Base-by-base conservation (phyloP, 2,888 invertebrate species). In the Lagria hirta region DNA sequence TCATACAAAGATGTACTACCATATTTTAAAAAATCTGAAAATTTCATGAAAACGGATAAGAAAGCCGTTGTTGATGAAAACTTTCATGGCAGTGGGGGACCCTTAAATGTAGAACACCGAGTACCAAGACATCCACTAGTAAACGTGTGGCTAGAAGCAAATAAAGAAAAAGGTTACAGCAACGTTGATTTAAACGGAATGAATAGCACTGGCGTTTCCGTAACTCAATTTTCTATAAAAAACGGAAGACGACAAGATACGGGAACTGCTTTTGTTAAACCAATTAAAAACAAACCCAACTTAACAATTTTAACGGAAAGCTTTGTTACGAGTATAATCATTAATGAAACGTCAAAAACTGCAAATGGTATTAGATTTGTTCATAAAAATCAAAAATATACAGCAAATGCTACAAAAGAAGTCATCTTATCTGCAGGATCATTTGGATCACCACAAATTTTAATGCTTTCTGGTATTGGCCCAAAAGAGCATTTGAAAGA, bases 381-480 rank as follows among this genome's bases (percentile, higher is more conserved):
- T 1, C 82, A 83, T 61, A 72, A 78, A 44, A 76, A 76, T 10
- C 71, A 62, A 59, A 74, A 73, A 51, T 80, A 70, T 43, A 55
- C 63, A 4, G 75, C 75, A 1, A 64, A 70, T 3, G 88, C 86
- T 3, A 75, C 73, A 4, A 85, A 82, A 51, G 90, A 88, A 70
- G 78, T 91, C 1, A 78, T 92, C 32, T 68, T 91, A 10, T 80
- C 84, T 5, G 88, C 88, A 0, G 91, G 92, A 3, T 73, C 85
- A 1, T 81, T 92, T 15, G 86, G 84, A 48, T 86, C 89, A 0
- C 88, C 92, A 0, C 90, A 91, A 64, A 66, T 92, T 5, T 68
- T 93, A 27, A 84, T 90, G 86, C 67, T 91, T 7, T 90, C 90
- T 0, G 92, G 92, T 6, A 73, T 90, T 15, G 86, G 86, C 0